phyloP scores from a whole-genome alignment of 2,797 vertebrate genomes.

The Malurus leucopterus region DNA sequence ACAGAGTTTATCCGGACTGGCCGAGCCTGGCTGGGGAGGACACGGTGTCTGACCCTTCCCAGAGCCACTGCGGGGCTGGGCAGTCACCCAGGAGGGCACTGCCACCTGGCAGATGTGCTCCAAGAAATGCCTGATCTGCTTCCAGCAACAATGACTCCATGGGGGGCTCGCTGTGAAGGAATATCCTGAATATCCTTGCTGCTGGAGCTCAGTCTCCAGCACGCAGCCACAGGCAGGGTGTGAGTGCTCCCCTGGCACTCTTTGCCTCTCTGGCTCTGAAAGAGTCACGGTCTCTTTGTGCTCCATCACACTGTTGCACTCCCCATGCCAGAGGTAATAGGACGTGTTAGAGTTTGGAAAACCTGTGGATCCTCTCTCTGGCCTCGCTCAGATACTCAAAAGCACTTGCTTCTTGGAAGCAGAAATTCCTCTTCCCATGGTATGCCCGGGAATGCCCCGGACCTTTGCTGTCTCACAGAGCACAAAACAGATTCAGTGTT shows the following conservation, averaged over 20 bases:
- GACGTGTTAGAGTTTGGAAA: not conserved
- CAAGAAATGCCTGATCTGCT: not conserved
- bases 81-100: no score
- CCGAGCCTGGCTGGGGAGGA: rapidly evolving
- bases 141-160: not conserved
- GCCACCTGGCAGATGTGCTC: rapidly evolving
- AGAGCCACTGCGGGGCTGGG: not conserved
- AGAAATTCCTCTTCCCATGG: not conserved
- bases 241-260: rapidly evolving
- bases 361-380: not conserved
- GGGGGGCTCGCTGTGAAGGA: not conserved
- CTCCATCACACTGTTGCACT: not conserved
- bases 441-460: not conserved
- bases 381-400: not conserved
- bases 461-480: not conserved
- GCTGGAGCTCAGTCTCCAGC: not conserved
- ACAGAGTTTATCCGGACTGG: not conserved
- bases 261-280: rapidly evolving
- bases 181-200: no score
- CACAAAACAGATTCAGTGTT: not conserved
- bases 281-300: rapidly evolving
- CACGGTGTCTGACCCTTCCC: not conserved
- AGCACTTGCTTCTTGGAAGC: not conserved
- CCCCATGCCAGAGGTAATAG: not conserved
- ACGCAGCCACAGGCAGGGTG: rapidly evolving